Evolutionary conservation across 2,113 vertebrate genomes (phyloP).

Genomic region (Prunella himalayana): DNA sequence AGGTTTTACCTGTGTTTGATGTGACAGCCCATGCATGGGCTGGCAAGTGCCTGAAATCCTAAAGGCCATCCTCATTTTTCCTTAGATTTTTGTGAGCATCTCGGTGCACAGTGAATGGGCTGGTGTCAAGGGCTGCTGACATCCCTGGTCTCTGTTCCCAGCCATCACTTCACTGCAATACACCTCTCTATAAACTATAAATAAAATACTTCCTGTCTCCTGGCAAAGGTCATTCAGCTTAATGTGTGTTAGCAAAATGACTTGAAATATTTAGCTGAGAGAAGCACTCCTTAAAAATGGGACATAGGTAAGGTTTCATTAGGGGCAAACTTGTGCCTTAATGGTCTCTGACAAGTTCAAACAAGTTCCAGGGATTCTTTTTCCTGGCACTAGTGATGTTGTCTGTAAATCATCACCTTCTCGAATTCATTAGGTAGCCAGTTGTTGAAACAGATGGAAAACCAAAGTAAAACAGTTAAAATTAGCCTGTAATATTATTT

Average conservation of each 20-base stretch:
- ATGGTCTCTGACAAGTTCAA: background rate
- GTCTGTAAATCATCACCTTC: background rate
- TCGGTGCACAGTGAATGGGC: rapidly evolving
- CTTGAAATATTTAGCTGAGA: background rate
- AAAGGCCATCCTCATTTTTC: background rate
- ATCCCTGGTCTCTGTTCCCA: background rate
- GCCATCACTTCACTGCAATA: background rate
- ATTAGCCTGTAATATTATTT: background rate
- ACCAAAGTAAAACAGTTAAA: background rate
- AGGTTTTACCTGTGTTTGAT: background rate
- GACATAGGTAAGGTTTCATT: background rate
- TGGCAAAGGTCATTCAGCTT: background rate
- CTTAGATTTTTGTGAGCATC: background rate
- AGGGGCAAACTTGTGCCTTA: background rate
- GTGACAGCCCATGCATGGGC: background rate
- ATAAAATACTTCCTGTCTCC: background rate
- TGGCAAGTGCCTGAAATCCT: background rate
- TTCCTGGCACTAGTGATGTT: background rate
- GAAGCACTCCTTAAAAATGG: background rate
- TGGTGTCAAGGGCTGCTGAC: background rate
- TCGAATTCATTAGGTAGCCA: background rate
- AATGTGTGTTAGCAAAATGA: background rate
- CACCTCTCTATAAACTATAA: background rate
- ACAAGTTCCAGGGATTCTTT: background rate
- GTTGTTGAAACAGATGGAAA: background rate